Evolutionary conservation across 2,888 invertebrate genomes (phyloP), one percentile per base, ranked within the genome.

Genomic region (Himalopsyche tibetana): DNA sequence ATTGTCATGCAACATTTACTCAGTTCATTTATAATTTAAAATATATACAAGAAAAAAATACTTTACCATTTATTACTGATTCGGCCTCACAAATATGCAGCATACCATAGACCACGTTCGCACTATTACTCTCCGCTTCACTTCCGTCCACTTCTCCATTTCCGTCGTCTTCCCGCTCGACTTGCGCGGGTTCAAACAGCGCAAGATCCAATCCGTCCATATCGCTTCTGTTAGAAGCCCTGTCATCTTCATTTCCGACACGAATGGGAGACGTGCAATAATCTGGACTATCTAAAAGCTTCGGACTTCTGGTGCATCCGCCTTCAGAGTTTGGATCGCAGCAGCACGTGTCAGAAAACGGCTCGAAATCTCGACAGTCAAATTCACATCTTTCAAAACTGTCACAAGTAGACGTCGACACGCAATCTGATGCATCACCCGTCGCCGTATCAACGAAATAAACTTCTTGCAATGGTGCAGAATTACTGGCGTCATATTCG

Each of bases 181-280:
- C 92, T 84, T 38, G 74, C 82, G 94, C 94, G 82, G 95, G 95
- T 90, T 95, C 95, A 91, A 95, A 95, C 89, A 95, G 91, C 88
- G 95, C 93, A 90, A 95, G 92, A 91, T 95, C 95, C 89, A 95
- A 92, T 88, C 95, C 95, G 89, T 95, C 95, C 94, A 95, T 94
- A 91, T 95, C 95, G 90, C 93, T 93, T 55, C 93, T 91, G 69
- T 82, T 87, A 17, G 90, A 86, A 89, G 93, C 91, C 83, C 94
- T 92, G 40, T 91, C 91, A 82, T 91, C 91, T 89, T 93, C 93
- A 55, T 93, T 92, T 55, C 90, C 91, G 85, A 89, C 90, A 90
- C 85, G 92, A 92, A 90, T 92, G 91, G 90, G 93, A 92, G 89
- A 92, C 90, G 90, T 83, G 55, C 88, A 87, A 56, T 93, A 93